A percentile compares a stretch with the other conserved stretches of the same genome.
These are phyloP conservation scores for Platyrinchus mystaceus DNA, from an alignment of 2,797 vertebrate genomes.

Conservation along the genomic window DNA sequence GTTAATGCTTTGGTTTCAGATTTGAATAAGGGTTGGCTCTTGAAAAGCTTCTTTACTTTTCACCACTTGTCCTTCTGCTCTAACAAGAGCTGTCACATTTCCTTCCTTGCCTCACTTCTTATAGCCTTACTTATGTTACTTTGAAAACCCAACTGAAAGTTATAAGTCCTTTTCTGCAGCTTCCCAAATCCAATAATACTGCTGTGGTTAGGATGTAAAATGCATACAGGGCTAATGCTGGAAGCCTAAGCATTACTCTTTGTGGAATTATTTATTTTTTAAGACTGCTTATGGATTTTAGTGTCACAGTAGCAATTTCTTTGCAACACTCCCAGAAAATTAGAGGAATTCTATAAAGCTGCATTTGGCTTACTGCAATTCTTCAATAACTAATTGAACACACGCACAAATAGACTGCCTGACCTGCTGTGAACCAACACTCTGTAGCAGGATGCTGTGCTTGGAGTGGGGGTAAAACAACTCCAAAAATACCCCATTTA, in stretches of 20 bases:
- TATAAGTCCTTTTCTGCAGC: background rate
- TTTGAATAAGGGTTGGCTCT: background rate
- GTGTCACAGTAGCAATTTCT: background rate
- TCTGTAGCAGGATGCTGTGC: background rate
- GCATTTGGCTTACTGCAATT: background rate
- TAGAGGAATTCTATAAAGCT: background rate
- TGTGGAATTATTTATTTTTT: background rate
- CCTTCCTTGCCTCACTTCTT: background rate
- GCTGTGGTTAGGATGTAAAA: background rate
- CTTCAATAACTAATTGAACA: background rate
- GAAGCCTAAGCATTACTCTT: background rate
- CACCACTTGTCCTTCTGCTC: background rate
- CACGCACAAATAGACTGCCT: background rate
- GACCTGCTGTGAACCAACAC: background rate
- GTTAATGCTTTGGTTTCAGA: background rate
- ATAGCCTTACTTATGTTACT: background rate
- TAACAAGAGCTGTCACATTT: background rate
- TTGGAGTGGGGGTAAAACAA: background rate
- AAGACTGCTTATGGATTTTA: background rate
- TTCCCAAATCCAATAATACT: background rate
- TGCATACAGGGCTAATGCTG: background rate
- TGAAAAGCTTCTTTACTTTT: background rate
- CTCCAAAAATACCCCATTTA: background rate
- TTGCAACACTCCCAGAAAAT: background rate
- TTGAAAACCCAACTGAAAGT: background rate